A percentile compares a stretch with the other conserved stretches of the same genome.
phyloP scores from a whole-genome alignment of 1,140 invertebrate genomes.

The Melanaphis sacchari region DNA sequence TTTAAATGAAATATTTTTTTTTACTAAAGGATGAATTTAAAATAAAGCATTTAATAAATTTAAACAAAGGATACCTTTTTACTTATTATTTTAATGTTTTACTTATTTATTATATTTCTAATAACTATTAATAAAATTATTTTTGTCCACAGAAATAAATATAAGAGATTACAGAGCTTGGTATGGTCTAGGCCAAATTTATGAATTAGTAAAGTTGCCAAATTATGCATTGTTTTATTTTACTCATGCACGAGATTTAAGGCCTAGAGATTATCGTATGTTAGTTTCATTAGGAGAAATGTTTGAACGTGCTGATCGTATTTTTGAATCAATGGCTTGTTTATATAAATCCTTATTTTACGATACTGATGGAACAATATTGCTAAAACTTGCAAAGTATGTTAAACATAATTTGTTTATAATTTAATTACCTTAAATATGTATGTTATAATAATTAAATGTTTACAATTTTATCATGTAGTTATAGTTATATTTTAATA shows the following conservation, averaged over 20 bases:
- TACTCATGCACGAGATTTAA: slow-evolving; percentile 91
- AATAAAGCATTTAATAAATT: not conserved
- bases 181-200: slow-evolving; percentile 98
- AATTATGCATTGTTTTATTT: slow-evolving; percentile 81
- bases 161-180: slow-evolving; percentile 93
- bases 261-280: slow-evolving; percentile 96
- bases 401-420: not conserved
- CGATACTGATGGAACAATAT: slow-evolving; percentile 19
- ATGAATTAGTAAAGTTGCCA: slow-evolving; percentile 80
- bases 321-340: slow-evolving; percentile 94
- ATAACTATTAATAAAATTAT: slow-evolving; percentile 1
- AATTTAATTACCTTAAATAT: not conserved
- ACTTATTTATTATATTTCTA: not conserved
- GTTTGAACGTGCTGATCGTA: slow-evolving; percentile 93
- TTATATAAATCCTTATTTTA: slow-evolving; percentile 64
- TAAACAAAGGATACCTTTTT: not conserved
- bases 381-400: slow-evolving; percentile 40
- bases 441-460: not conserved
- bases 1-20: too few species aligned
- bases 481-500: not conserved
- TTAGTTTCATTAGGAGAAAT: slow-evolving; percentile 94
- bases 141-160: slow-evolving; percentile 82
- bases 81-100: not conserved
- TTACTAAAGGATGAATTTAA: not conserved
- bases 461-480: not conserved